These are phyloP conservation scores for Urocitellus parryii DNA, from an alignment of 2,113 vertebrate genomes.

Conservation along the genomic window DNA sequence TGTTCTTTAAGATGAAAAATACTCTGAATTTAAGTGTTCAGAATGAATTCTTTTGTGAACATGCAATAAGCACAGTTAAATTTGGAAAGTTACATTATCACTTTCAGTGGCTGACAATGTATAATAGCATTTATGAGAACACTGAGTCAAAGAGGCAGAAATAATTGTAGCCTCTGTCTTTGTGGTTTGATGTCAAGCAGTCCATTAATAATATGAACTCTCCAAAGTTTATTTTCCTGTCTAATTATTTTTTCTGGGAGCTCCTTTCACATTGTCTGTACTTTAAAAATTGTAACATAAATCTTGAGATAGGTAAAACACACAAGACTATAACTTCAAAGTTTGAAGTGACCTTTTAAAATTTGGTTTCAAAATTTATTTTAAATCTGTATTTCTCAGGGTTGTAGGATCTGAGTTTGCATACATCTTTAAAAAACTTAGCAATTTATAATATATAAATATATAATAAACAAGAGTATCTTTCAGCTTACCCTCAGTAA, in stretches of 20 bases:
- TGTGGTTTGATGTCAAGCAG: neutral
- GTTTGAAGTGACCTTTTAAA: neutral
- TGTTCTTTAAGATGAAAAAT: neutral
- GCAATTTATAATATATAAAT: neutral
- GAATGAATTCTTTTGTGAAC: neutral
- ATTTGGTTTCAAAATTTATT: neutral
- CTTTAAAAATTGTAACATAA: neutral
- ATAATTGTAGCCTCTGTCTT: neutral
- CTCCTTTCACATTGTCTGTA: neutral
- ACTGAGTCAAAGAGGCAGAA: neutral
- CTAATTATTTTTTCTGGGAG: neutral
- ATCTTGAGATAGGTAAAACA: neutral
- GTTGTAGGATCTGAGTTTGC: neutral
- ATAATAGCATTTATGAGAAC: neutral
- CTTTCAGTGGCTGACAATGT: neutral
- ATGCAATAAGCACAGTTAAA: neutral
- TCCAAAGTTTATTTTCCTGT: neutral
- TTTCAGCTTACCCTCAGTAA: neutral
- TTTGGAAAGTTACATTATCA: neutral
- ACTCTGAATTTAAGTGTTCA: neutral
- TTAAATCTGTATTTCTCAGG: neutral
- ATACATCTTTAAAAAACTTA: neutral
- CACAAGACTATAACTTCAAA: neutral
- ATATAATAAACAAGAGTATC: neutral
- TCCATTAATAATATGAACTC: neutral